Base-by-base conservation (phyloP, 2,797 vertebrate genomes). In the Onychomys torridus region DNA sequence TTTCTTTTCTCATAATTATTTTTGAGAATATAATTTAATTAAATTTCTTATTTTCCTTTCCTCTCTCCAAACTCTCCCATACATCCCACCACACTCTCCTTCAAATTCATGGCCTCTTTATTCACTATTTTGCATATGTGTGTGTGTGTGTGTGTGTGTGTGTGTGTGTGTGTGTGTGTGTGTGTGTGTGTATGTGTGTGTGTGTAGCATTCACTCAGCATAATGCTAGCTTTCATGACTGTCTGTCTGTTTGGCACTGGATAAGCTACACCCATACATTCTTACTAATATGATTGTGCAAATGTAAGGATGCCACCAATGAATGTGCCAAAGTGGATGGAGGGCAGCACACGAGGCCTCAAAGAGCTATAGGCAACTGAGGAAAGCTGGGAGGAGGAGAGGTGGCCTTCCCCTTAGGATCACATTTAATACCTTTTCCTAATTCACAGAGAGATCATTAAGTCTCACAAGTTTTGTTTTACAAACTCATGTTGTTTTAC, bases 381-480 rank as follows among this genome's bases (percentile, higher is more conserved):
- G 10, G 29, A 23, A 46, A 84, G 29, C 27, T 65, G 16, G 29
- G 23, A 65, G n/a, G 32, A 5, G 61, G 19, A 49, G 29, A 67
- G 11, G 1, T 67, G 61, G 1, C 29, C 9, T 52, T 77, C 29
- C 16, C 43, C 6, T 5, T 87, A 19, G 21, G 4, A 89, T 76
- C 8, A 65, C 65, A 88, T 91, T 73, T 57, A 90, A 78, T 78
- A 32, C 13, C 6, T 43, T 85, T 52, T 79, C 16, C 8, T 40
- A 90, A 37, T 86, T 96, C 83, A 89, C 59, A 77, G 85, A 94
- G 23, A 96, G 12, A 1, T 88, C 27, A 65, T 96, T 90, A 69
- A 2, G 67, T 19, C 88, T 93, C 19, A 25, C 14, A 63, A 84
- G 57, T 23, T 73, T 61, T 95, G 90, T 73, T 16, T 59, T 85